Evolutionary conservation across 1,140 invertebrate species (phyloP).

Genomic region (Lasaia peninsularis): DNA sequence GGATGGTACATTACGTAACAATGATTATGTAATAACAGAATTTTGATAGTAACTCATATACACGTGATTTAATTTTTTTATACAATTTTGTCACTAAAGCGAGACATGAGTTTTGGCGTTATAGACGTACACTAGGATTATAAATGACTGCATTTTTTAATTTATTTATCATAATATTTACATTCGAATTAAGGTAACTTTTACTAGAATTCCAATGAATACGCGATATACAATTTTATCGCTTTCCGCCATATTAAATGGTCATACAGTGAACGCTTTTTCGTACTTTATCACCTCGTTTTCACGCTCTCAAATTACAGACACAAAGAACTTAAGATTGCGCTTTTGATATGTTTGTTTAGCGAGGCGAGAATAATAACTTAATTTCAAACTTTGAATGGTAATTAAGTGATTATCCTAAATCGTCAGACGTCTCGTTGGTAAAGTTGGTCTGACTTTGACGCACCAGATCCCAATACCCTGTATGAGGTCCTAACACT

Average conservation of each 20-base stretch:
- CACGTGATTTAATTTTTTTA: too few relatives aligned
- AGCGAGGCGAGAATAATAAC: slow-evolving; percentile 7
- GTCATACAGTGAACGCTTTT: not conserved
- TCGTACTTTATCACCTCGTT: slow-evolving; percentile 2
- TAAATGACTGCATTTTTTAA: not conserved
- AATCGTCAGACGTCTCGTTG: too few relatives aligned
- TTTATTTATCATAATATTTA: not conserved
- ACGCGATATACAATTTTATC: not conserved
- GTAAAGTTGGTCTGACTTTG: not conserved
- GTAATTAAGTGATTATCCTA: too few relatives aligned
- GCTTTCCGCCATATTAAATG: slow-evolving; percentile 2
- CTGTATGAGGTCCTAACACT: too few relatives aligned
- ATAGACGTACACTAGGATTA: too few relatives aligned
- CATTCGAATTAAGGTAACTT: not conserved
- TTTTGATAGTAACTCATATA: too few relatives aligned
- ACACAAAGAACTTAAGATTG: slow-evolving; percentile 9
- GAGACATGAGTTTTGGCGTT: too few relatives aligned
- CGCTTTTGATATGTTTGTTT: not conserved
- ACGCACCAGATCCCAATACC: too few relatives aligned
- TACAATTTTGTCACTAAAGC: too few relatives aligned
- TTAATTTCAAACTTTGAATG: slow-evolving; percentile 3
- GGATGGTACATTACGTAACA: too few relatives aligned
- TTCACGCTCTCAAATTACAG: slow-evolving; percentile 11
- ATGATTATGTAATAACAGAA: too few relatives aligned
- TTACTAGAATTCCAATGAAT: not conserved